Evolutionary conservation across 2,113 vertebrate species (phyloP).

Genomic region (Tychaedon coryphoeus): DNA sequence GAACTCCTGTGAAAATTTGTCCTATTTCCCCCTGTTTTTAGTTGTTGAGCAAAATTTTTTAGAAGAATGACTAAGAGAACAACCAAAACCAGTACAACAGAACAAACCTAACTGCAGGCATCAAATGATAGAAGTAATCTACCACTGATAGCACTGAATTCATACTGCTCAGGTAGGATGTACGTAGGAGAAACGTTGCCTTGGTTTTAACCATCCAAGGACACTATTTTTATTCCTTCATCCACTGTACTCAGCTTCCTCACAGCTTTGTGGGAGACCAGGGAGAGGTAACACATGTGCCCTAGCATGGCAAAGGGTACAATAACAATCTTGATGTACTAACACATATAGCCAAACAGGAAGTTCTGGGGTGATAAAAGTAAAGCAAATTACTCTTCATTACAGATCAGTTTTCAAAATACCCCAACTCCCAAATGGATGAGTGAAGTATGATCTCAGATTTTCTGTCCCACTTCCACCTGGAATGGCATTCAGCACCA

Average conservation of each 20-base stretch:
- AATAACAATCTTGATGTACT: background rate
- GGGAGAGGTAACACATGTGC: background rate
- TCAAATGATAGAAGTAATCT: background rate
- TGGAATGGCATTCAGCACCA: background rate
- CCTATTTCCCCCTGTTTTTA: background rate
- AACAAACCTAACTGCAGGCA: background rate
- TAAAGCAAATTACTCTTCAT: background rate
- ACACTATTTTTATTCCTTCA: background rate
- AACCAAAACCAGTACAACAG: background rate
- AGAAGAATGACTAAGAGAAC: background rate
- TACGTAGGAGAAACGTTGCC: background rate
- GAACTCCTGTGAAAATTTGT: background rate
- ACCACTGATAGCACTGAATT: background rate
- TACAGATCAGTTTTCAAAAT: background rate
- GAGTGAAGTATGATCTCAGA: background rate
- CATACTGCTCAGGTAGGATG: background rate
- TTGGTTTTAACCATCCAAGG: background rate
- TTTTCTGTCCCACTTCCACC: background rate
- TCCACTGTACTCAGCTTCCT: background rate
- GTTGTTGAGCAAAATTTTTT: background rate
- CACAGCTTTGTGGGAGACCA: background rate
- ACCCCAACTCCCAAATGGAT: background rate
- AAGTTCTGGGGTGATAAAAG: background rate
- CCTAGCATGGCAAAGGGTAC: background rate
- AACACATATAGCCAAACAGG: rapidly evolving